Conservation (phyloP, 2,888 invertebrate genomes). For the Timema podura region DNA sequence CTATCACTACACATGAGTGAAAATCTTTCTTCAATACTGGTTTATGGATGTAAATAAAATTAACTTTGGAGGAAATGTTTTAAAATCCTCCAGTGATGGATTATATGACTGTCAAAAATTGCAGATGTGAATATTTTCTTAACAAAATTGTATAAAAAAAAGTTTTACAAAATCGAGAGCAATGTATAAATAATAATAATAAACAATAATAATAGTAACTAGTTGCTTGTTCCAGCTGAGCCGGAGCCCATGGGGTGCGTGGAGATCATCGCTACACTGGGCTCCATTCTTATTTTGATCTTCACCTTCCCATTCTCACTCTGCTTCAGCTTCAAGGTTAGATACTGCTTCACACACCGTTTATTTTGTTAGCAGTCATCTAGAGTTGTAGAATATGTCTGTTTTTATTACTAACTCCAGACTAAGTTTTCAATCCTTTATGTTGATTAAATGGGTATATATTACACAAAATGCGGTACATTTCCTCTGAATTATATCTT, state of each 20-base stretch:
- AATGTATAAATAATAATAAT: no score
- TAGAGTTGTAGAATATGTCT: not conserved
- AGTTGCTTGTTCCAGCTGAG: constrained; percentile 50
- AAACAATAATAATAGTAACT: not conserved
- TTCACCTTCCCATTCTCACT: constrained; percentile 78
- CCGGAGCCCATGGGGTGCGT: constrained; percentile 62
- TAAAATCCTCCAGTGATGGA: no score
- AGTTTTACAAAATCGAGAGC: no score
- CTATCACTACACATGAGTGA: no score
- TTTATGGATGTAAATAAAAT: no score
- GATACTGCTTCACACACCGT: constrained; percentile 27
- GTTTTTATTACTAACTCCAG: not conserved
- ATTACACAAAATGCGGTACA: not conserved
- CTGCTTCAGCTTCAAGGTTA: constrained; percentile 80
- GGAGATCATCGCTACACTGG: constrained; percentile 67
- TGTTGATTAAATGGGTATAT: not conserved
- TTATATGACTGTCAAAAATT: no score
- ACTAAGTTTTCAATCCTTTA: not conserved
- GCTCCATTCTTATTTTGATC: constrained; percentile 68
- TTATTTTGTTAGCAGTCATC: not conserved
- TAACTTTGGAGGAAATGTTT: no score
- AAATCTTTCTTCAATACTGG: no score
- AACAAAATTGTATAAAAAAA: no score
- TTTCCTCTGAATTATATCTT: no score
- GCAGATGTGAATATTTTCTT: no score